Base-by-base conservation (phyloP, 2,888 invertebrate genomes). In the Nomada ruficornis region DNA sequence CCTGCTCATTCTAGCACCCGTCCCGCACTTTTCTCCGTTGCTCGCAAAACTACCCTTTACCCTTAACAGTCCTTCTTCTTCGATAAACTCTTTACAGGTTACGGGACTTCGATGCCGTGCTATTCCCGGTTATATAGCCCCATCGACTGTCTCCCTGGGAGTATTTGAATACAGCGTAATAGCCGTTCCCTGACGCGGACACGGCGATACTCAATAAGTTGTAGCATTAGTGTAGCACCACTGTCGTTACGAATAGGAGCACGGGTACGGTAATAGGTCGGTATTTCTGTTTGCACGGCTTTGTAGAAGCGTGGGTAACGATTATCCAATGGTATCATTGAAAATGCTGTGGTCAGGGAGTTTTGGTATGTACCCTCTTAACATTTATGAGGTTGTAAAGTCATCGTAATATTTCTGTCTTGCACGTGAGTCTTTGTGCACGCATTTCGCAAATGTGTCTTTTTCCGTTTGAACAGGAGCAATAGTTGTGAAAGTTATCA, bases 71-170 rank as follows among this genome's bases (percentile, higher is more conserved):
- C 86, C 72, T 88, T 89, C 89, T 89, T 89, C 88, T 90, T 89
- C 91, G 91, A 91, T 91, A 92, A 92, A 91, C 91, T 91, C 91
- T 91, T 90, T 86, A 89, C 89, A 80, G 83, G 87, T 72, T 86
- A 89, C 90, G 88, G 87, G 89, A 77, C 86, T 84, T 86, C 82
- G 70, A 80, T 84, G 79, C 79, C 77, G 64, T 59, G 73, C 82
- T 69, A 65, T 76, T 76, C 74, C 47, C 68, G 68, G 72, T 74
- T 80, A 63, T 78, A 74, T 59, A 75, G 73, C 42, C 50, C 71
- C 76, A 63, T 80, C 26, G 36, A 57, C 60, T 47, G 62, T 70
- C 65, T 71, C 69, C 13, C 26, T n/a, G 71, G 55, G 65, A 52
- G 63, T 64, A 83, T 84, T 80, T 80, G 76, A 80, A 83, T 84